phyloP scores from a whole-genome alignment of 2,797 vertebrate species.

The Rhynchotus rufescens region DNA sequence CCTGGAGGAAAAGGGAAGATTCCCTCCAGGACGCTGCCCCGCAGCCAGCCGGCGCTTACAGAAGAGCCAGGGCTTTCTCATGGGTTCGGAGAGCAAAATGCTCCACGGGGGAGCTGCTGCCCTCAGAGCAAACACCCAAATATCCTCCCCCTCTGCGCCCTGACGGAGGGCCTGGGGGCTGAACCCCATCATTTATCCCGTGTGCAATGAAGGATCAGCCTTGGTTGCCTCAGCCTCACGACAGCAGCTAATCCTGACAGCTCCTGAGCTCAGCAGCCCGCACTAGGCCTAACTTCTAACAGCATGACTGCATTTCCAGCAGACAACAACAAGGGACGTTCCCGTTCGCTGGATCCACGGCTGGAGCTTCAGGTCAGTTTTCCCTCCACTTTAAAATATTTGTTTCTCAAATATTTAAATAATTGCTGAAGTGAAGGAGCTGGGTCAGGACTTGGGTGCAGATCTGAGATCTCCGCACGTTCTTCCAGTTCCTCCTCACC shows the following conservation, averaged over 20 bases:
- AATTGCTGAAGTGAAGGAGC: not conserved
- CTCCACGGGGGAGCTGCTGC: not conserved
- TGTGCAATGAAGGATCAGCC: conserved; percentile 37
- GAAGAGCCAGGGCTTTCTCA: not conserved
- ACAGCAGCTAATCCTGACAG: conserved; percentile 38
- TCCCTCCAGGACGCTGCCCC: not conserved
- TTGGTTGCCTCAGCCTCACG: conserved; percentile 9
- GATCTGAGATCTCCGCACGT: not conserved
- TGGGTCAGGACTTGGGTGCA: not conserved
- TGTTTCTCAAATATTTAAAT: not conserved
- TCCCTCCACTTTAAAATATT: not conserved
- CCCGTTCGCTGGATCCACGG: not conserved
- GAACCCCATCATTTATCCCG: not conserved
- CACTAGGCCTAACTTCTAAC: not conserved
- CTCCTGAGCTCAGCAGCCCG: not conserved
- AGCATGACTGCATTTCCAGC: not conserved
- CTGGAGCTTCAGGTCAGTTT: not conserved
- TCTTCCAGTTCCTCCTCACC: not conserved
- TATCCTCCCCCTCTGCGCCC: not conserved
- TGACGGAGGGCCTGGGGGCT: conserved; percentile 9
- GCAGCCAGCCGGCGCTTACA: not conserved
- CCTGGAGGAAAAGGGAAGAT: not conserved
- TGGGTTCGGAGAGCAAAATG: not conserved
- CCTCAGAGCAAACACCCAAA: not conserved
- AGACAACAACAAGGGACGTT: fast-evolving